These are phyloP conservation scores for Trichomalopsis sarcophagae DNA, from an alignment of 1,140 invertebrate genomes.

Conservation along the genomic window DNA sequence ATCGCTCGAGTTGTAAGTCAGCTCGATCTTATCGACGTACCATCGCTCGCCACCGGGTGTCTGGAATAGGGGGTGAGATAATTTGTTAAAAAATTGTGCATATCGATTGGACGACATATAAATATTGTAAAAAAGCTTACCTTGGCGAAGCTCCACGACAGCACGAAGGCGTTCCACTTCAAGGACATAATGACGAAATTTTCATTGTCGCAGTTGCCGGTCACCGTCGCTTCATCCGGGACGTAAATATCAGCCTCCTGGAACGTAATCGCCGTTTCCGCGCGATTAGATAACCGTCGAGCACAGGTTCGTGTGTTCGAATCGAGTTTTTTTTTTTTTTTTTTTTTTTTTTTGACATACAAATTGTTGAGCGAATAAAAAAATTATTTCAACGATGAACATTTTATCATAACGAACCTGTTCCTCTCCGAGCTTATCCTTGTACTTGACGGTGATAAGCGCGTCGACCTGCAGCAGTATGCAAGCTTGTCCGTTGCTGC, in stretches of 20 bases:
- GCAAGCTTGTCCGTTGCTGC: conserved; percentile 79
- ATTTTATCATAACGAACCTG: conserved; percentile 67
- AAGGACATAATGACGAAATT: conserved; percentile 81
- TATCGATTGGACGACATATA: neutral
- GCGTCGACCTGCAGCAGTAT: conserved; percentile 82
- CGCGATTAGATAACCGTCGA: neutral
- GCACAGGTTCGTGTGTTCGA: too few relatives aligned
- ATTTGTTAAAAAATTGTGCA: neutral
- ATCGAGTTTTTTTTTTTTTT: neutral
- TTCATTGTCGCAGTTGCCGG: conserved; percentile 81
- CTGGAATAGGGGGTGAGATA: conserved; percentile 70
- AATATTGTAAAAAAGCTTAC: conserved; percentile 68
- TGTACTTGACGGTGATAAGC: conserved; percentile 79
- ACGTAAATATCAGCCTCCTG: conserved; percentile 81
- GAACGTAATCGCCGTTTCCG: conserved; percentile 53
- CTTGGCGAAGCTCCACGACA: conserved; percentile 83
- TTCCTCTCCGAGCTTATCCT: conserved; percentile 80
- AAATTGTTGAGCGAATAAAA: conserved; percentile 1
- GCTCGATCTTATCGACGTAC: conserved; percentile 85
- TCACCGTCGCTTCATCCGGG: conserved; percentile 78
- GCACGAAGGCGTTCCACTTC: conserved; percentile 82
- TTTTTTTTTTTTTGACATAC: neutral
- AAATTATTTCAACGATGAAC: neutral
- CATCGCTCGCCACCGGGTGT: conserved; percentile 89
- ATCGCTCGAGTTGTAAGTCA: conserved; percentile 77